These are phyloP conservation scores for Alaudala cheleensis DNA, from an alignment of 2,113 vertebrate genomes.

Conservation along the genomic window DNA sequence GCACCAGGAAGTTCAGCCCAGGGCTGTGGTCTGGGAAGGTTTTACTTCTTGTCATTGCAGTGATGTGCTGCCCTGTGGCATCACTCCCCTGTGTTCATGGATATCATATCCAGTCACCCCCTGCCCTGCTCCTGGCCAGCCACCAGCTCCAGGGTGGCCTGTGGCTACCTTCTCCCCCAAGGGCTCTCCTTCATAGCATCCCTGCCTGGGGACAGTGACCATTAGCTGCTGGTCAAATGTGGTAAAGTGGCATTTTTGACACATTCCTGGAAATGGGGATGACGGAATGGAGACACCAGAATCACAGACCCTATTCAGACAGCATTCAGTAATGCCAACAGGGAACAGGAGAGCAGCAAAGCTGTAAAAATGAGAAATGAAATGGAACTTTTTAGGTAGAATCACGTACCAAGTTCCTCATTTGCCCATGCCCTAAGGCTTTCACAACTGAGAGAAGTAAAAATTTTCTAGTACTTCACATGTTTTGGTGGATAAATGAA, in stretches of 20 bases:
- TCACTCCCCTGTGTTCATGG: neutral
- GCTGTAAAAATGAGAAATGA: neutral
- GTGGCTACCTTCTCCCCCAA: accelerated
- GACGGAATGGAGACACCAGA: neutral
- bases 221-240: neutral
- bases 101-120: accelerated
- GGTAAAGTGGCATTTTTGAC: neutral
- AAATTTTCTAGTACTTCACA: neutral
- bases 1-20: neutral
- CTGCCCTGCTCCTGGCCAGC: too few relatives aligned
- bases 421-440: neutral
- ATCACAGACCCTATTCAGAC: neutral
- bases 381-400: neutral
- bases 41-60: neutral
- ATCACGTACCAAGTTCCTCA: neutral
- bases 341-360: neutral
- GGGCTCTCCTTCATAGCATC: neutral
- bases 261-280: neutral
- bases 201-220: neutral
- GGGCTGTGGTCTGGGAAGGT: accelerated
- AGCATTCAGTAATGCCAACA: neutral
- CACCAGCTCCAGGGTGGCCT: accelerated
- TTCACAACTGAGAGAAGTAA: neutral
- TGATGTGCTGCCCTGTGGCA: accelerated
- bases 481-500: neutral